Evolutionary conservation across 2,113 vertebrate genomes (phyloP).

Genomic region (Thinocorus orbignyianus): DNA sequence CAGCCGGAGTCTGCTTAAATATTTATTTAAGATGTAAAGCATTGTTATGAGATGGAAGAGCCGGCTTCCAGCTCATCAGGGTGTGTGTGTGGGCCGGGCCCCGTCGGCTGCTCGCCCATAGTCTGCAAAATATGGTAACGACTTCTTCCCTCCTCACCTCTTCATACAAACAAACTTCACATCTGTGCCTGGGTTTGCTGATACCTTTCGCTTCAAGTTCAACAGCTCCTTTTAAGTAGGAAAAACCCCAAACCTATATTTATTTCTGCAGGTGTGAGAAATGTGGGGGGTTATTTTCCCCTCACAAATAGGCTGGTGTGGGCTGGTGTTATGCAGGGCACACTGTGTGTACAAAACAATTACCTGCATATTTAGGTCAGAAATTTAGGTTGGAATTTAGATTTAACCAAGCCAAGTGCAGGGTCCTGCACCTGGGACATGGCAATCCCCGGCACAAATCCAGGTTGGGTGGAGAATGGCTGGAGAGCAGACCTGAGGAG

Average conservation of each 20-base stretch:
- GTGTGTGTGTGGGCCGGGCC: neutral
- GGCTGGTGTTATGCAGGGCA: neutral
- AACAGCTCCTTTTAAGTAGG: neutral
- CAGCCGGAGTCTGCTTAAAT: neutral
- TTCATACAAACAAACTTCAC: neutral
- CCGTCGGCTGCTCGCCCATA: neutral
- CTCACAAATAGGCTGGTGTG: neutral
- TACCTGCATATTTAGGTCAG: neutral
- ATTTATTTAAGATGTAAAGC: neutral
- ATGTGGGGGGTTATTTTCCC: neutral
- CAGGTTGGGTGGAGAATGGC: too few relatives aligned
- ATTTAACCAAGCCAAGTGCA: too few relatives aligned
- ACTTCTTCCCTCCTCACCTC: neutral
- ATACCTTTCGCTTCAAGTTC: neutral
- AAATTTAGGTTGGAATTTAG: neutral
- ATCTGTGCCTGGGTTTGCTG: neutral
- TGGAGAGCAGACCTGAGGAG: too few relatives aligned
- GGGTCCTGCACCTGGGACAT: too few relatives aligned
- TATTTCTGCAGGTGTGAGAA: neutral
- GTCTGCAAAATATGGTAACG: neutral
- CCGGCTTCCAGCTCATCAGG: neutral
- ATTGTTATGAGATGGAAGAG: neutral
- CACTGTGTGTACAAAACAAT: accelerated
- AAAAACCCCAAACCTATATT: neutral
- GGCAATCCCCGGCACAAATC: too few relatives aligned